phyloP scores from a whole-genome alignment of 2,888 invertebrate genomes.

The Oconnorella tubifera region DNA sequence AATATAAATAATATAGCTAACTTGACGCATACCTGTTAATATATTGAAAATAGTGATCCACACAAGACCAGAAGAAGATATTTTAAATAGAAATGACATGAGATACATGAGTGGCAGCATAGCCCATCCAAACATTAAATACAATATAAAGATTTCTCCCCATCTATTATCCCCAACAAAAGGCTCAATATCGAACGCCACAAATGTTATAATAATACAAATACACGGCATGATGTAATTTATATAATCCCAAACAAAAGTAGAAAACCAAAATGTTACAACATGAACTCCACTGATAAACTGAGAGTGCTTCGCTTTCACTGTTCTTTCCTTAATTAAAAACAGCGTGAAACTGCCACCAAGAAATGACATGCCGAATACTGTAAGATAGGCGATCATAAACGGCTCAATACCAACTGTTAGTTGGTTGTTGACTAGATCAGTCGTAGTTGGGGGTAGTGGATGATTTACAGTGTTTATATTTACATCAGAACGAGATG shows the following conservation, averaged over 20 bases:
- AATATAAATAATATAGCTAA: too few relatives aligned
- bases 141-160: constrained; percentile 53
- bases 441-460: constrained; percentile 2
- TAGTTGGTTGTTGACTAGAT: neutral
- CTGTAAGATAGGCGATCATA: neutral
- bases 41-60: constrained; percentile 70
- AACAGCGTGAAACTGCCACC: neutral
- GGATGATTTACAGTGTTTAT: neutral
- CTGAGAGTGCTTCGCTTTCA: neutral
- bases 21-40: too few relatives aligned
- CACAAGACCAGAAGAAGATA: constrained; percentile 74
- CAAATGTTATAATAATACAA: neutral
- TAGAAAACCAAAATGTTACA: neutral
- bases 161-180: neutral
- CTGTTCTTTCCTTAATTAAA: neutral
- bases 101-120: constrained; percentile 68
- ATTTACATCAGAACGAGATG: neutral
- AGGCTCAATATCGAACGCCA: neutral
- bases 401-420: neutral
- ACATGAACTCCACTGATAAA: neutral
- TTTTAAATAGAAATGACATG: constrained; percentile 67
- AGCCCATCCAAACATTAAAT: constrained; percentile 64
- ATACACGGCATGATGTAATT: neutral
- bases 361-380: neutral
- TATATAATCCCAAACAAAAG: neutral